These are phyloP conservation scores for Pseudanteris insignis DNA, from an alignment of 2,888 invertebrate species.

Conservation along the genomic window DNA sequence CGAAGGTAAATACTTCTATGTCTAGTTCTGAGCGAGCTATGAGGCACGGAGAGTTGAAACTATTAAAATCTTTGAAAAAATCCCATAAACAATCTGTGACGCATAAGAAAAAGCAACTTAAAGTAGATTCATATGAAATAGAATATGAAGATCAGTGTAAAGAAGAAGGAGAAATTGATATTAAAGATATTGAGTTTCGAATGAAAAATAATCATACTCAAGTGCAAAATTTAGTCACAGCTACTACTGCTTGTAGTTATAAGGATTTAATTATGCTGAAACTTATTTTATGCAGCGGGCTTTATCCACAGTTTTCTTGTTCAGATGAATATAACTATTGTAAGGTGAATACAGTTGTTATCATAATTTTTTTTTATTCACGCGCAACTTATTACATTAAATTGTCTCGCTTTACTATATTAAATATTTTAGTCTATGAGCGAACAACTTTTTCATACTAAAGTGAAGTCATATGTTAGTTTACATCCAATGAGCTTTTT, in stretches of 20 bases:
- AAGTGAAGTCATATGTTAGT: constrained; percentile 87
- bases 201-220: constrained; percentile 80
- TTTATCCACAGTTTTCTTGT: constrained; percentile 96
- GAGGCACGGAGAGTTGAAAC: constrained; percentile 88
- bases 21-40: constrained; percentile 80
- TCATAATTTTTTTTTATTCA: too few relatives aligned
- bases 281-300: constrained; percentile 86
- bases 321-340: constrained; percentile 93
- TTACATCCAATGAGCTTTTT: constrained; percentile 92
- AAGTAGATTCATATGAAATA: constrained; percentile 75
- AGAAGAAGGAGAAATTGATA: constrained; percentile 73
- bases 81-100: constrained; percentile 77
- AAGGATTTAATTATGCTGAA: constrained; percentile 78
- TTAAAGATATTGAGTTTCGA: constrained; percentile 87
- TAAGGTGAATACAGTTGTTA: constrained; percentile 70
- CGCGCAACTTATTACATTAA: too few relatives aligned
- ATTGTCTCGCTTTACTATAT: too few relatives aligned
- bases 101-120: constrained; percentile 79
- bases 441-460: constrained; percentile 86
- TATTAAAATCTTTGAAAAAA: constrained; percentile 82
- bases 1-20: constrained; percentile 69
- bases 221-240: constrained; percentile 74
- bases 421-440: constrained; percentile 73
- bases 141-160: constrained; percentile 72
- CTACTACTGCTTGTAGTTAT: constrained; percentile 73